Conservation (phyloP, 2,888 invertebrate genomes). For the Xanthia icteritia region DNA sequence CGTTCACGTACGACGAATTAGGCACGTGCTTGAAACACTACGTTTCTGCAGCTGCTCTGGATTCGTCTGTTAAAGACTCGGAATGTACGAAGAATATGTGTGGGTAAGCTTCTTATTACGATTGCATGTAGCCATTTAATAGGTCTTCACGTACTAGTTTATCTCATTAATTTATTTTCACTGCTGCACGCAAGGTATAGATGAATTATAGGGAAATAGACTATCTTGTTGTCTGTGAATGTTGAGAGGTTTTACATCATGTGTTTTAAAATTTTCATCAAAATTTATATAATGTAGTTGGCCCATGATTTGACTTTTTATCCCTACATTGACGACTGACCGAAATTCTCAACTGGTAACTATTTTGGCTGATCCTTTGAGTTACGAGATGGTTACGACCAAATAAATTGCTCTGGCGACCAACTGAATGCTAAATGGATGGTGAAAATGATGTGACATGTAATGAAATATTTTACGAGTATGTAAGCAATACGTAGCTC, state of each 20-base stretch:
- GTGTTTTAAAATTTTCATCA: background rate
- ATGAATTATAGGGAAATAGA: background rate
- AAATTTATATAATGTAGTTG: background rate
- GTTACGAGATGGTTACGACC: background rate
- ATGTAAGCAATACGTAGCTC: conserved; percentile 27
- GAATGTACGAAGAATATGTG: conserved; percentile 2
- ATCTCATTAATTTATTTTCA: conserved; percentile 24
- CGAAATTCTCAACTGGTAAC: background rate
- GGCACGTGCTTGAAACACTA: conserved; percentile 3
- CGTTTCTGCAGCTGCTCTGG: background rate
- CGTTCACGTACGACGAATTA: conserved; percentile 10
- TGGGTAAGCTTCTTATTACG: background rate
- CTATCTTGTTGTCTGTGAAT: background rate
- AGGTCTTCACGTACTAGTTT: conserved; percentile 29
- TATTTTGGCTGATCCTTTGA: background rate
- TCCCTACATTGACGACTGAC: too few relatives aligned
- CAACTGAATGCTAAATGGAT: conserved; percentile 23
- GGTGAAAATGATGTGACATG: conserved; percentile 35
- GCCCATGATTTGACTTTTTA: background rate
- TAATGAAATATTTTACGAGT: conserved; percentile 45
- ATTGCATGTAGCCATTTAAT: conserved; percentile 5
- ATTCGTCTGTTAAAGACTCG: conserved; percentile 7
- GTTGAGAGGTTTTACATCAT: background rate
- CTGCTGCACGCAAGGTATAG: conserved; percentile 13
- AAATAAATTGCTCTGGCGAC: background rate